These are phyloP conservation scores for Arge pagana DNA, from an alignment of 2,888 invertebrate genomes.

Conservation along the genomic window DNA sequence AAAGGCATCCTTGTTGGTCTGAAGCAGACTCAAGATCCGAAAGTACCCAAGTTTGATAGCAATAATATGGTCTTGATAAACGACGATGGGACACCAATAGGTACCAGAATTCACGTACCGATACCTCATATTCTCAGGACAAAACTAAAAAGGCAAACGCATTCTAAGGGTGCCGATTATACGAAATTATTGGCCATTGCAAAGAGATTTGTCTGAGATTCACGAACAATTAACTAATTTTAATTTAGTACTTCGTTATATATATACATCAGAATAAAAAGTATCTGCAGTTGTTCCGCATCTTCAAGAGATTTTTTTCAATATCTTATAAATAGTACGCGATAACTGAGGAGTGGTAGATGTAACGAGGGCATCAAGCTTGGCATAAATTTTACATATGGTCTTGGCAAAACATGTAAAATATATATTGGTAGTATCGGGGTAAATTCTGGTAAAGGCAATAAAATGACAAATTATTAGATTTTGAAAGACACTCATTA, in stretches of 20 bases:
- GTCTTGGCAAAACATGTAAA: too few species aligned
- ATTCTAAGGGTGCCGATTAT: slow-evolving; percentile 84
- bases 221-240: slow-evolving; percentile 16
- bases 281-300: too few species aligned
- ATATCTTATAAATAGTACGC: too few species aligned
- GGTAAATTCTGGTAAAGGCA: too few species aligned
- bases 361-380: too few species aligned
- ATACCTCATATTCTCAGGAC: slow-evolving; percentile 88
- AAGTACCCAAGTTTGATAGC: slow-evolving; percentile 89
- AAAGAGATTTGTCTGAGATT: slow-evolving; percentile 76
- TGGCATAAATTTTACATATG: too few species aligned
- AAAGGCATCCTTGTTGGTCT: slow-evolving; percentile 89
- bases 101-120: slow-evolving; percentile 93
- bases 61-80: slow-evolving; percentile 97
- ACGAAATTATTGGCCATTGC: slow-evolving; percentile 91
- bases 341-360: too few species aligned
- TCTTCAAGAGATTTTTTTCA: too few species aligned
- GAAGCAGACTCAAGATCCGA: slow-evolving; percentile 78
- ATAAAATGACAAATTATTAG: too few species aligned
- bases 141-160: slow-evolving; percentile 79
- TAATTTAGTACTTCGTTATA: slow-evolving; percentile 28
- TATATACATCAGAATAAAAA: too few species aligned
- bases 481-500: too few species aligned
- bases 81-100: slow-evolving; percentile 91
- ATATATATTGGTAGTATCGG: too few species aligned